Percentiles rank a stretch among this genome's conserved stretches.
phyloP scores from a whole-genome alignment of 2,113 vertebrate genomes.

The Etheostoma spectabile region DNA sequence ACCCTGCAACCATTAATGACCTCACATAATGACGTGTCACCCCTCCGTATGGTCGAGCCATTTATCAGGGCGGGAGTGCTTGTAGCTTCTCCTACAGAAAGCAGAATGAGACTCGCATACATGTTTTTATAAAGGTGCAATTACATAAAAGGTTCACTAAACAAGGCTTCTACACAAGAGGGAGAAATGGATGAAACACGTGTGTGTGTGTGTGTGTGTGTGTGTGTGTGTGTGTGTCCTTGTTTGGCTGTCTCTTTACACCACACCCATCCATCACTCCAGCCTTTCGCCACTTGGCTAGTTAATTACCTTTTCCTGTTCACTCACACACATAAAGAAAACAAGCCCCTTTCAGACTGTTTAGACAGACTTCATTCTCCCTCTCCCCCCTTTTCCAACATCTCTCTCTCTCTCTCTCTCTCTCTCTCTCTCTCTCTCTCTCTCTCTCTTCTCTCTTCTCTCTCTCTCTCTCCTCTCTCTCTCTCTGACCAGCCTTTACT shows the following conservation, averaged over 20 bases:
- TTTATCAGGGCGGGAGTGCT: conserved; percentile 34
- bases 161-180: conserved; percentile 24
- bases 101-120: conserved; percentile 2
- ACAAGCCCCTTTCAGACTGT: conserved; percentile 80
- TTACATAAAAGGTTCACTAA: conserved; percentile 48
- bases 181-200: conserved; percentile 19
- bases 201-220: conserved; percentile 22
- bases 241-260: conserved; percentile 64
- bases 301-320: conserved; percentile 83
- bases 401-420: conserved; percentile 34
- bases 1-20: conserved; percentile 49
- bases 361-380: conserved; percentile 76
- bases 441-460: conserved; percentile 36
- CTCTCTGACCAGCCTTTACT: conserved; percentile 28
- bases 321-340: conserved; percentile 80
- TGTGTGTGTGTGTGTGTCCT: conserved; percentile 25
- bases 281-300: conserved; percentile 76
- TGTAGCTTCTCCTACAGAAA: conserved; percentile 24
- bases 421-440: conserved; percentile 33
- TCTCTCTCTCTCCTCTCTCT: conserved; percentile 26
- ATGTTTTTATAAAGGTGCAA: conserved; percentile 30
- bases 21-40: conserved; percentile 47
- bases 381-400: conserved; percentile 25
- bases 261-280: conserved; percentile 79
- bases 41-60: conserved; percentile 36